These are phyloP conservation scores for Machimus rusticus DNA, from an alignment of 2,888 invertebrate species.

Conservation along the genomic window DNA sequence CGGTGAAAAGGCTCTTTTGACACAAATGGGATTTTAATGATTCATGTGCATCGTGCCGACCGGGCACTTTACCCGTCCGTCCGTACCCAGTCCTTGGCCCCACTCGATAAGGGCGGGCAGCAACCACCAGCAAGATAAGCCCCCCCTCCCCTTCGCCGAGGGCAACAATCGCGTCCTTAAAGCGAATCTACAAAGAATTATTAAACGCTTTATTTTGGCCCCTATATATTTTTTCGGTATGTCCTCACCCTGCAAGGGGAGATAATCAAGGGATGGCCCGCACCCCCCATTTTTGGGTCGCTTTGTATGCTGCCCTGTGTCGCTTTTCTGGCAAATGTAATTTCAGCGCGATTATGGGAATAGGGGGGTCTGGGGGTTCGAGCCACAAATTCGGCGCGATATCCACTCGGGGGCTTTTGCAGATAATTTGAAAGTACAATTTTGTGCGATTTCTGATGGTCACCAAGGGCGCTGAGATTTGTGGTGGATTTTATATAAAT, in stretches of 20 bases:
- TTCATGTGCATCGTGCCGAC: not conserved
- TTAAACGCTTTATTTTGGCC: not conserved
- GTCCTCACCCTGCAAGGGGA: not conserved
- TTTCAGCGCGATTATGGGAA: not conserved
- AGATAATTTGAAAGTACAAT: not conserved
- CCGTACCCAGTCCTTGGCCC: not conserved
- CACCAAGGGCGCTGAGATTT: not conserved
- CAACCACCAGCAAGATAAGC: not conserved
- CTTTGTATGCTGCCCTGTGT: not conserved
- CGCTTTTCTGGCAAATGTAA: not conserved
- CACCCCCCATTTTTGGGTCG: not conserved
- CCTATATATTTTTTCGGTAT: not conserved
- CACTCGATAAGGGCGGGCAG: not conserved
- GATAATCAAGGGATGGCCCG: not conserved
- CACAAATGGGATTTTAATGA: not conserved
- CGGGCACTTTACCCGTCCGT: not conserved
- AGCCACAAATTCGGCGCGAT: not conserved
- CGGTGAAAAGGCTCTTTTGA: not conserved
- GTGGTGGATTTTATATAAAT: not conserved
- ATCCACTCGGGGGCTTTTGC: not conserved
- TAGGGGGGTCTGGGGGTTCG: not conserved
- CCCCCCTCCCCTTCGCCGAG: not conserved
- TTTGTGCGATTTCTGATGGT: not conserved
- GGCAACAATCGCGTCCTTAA: not conserved
- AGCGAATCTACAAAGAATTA: not conserved